Percentiles rank a stretch among this genome's conserved stretches.
These are phyloP conservation scores for Indicator indicator DNA, from an alignment of 2,113 vertebrate genomes.

Conservation along the genomic window DNA sequence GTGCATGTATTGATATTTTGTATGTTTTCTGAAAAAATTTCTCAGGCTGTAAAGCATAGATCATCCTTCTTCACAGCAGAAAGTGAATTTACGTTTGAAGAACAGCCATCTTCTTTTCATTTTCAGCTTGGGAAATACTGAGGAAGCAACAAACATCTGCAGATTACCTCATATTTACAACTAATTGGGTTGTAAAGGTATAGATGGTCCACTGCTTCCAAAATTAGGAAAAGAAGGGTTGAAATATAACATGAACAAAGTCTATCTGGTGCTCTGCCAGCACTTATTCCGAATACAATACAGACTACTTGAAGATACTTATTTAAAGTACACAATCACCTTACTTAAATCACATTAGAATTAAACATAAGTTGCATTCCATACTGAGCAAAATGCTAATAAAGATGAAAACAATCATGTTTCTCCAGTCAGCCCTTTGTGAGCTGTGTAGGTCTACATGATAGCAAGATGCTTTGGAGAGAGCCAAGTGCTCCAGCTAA, in stretches of 20 bases:
- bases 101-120: background rate
- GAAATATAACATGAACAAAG: background rate
- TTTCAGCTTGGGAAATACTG: background rate
- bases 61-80: background rate
- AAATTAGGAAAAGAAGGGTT: background rate
- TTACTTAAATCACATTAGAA: slow-evolving; percentile 18
- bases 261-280: slow-evolving; percentile 13
- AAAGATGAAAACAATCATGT: background rate
- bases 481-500: background rate
- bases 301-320: slow-evolving; percentile 44
- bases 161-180: slow-evolving; percentile 1
- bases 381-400: slow-evolving; percentile 8
- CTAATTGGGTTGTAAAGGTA: slow-evolving; percentile 11
- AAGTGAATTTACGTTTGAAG: background rate
- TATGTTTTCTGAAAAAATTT: background rate
- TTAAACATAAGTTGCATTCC: slow-evolving; percentile 8
- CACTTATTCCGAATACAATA: slow-evolving; percentile 36
- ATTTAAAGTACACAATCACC: slow-evolving; percentile 4
- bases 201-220: background rate
- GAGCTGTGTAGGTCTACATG: background rate
- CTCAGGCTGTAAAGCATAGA: background rate
- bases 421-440: background rate
- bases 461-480: background rate
- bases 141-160: background rate
- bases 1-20: background rate